Conservation (phyloP, 2,113 vertebrate genomes). For the Pituophis catenifer region DNA sequence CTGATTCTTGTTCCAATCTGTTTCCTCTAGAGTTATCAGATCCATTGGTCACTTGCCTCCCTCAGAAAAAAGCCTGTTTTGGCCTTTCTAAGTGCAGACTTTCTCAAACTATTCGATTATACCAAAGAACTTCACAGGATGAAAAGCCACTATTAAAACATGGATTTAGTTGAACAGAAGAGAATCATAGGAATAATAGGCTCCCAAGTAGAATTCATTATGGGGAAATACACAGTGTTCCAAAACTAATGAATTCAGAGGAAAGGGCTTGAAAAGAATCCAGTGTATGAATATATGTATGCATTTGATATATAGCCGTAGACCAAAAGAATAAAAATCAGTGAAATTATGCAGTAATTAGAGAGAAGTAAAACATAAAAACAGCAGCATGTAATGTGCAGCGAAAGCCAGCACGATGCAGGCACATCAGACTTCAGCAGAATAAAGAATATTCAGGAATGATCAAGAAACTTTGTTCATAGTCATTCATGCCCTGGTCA, state of each 20-base stretch:
- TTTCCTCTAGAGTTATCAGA: neutral
- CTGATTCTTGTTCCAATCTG: neutral
- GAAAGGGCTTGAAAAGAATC: neutral
- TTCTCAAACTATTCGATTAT: neutral
- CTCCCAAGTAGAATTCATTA: neutral
- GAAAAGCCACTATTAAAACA: neutral
- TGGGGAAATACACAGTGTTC: neutral
- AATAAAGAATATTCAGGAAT: neutral
- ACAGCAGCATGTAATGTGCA: neutral
- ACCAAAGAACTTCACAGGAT: neutral
- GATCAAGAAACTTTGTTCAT: neutral
- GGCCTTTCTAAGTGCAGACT: neutral
- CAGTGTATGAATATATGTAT: neutral
- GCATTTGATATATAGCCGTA: neutral
- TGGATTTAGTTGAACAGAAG: neutral
- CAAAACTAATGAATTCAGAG: neutral
- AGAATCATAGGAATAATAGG: neutral
- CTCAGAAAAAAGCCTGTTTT: neutral
- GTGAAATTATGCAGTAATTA: neutral
- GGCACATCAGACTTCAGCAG: neutral
- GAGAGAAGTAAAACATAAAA: neutral
- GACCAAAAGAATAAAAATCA: neutral
- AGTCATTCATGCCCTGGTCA: neutral
- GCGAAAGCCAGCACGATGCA: neutral
- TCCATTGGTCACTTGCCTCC: neutral